Percentiles rank a stretch among this genome's conserved stretches.
These are phyloP conservation scores for Spodoptera litura DNA, from an alignment of 1,140 invertebrate species.

Conservation along the genomic window DNA sequence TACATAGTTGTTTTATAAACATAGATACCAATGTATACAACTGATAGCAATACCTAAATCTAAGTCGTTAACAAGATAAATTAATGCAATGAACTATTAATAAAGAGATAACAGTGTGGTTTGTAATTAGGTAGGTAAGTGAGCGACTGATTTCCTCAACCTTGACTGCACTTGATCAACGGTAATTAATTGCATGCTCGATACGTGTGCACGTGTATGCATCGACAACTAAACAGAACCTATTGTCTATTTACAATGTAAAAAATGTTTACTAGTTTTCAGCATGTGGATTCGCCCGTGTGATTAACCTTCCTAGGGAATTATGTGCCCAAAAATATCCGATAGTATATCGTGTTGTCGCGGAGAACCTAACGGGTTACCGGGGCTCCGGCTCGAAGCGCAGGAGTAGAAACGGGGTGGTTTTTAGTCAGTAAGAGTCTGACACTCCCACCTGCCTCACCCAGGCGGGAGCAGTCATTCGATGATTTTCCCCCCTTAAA, in stretches of 20 bases:
- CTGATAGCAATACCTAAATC: not conserved
- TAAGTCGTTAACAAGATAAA: not conserved
- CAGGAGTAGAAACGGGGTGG: too few relatives aligned
- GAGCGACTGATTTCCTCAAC: conserved; percentile 38
- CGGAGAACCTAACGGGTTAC: too few relatives aligned
- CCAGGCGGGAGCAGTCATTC: too few relatives aligned
- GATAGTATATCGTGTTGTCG: too few relatives aligned
- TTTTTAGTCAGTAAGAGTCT: too few relatives aligned
- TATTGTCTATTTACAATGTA: not conserved
- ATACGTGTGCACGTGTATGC: conserved; percentile 3
- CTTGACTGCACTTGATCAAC: conserved; percentile 41
- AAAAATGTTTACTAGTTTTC: not conserved
- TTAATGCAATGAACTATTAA: conserved; percentile 24
- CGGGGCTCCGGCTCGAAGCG: too few relatives aligned
- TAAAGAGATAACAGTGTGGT: conserved; percentile 12
- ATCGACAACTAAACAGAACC: conserved; percentile 3
- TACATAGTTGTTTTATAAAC: not conserved
- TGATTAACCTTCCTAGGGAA: too few relatives aligned
- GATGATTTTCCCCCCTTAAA: too few relatives aligned
- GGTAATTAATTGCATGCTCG: conserved; percentile 14
- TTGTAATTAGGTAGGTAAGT: conserved; percentile 35
- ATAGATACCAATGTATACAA: not conserved
- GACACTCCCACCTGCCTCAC: too few relatives aligned
- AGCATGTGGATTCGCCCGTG: not conserved
- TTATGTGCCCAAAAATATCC: too few relatives aligned